phyloP scores from a whole-genome alignment of 1,140 invertebrate genomes.

The Diachasmimorpha longicaudata region DNA sequence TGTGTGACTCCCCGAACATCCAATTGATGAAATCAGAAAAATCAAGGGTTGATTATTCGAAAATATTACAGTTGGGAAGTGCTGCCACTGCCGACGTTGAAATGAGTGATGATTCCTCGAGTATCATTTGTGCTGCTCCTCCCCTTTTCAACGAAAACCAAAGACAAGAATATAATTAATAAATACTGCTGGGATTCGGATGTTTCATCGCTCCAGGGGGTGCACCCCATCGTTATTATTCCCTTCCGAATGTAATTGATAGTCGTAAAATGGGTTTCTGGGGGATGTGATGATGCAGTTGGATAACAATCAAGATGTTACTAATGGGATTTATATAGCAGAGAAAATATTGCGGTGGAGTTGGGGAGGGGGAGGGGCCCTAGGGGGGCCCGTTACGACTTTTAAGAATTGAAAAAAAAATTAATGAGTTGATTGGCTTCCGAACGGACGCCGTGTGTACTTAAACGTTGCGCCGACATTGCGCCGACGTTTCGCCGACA shows the following conservation, averaged over 20 bases:
- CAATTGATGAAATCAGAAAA: no score
- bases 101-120: background rate
- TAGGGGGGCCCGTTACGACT: no score
- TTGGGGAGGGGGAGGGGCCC: no score
- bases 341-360: background rate
- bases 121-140: background rate
- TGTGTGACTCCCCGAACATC: no score
- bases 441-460: no score
- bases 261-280: conserved; percentile 40
- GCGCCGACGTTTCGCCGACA: no score
- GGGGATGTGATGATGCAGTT: conserved; percentile 47
- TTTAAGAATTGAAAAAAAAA: no score
- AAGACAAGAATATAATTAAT: conserved; percentile 12
- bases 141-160: background rate
- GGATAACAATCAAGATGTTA: conserved; percentile 16
- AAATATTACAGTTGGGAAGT: no score
- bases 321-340: background rate
- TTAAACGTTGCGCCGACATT: no score
- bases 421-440: no score
- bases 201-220: background rate
- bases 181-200: background rate
- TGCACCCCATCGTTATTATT: conserved; percentile 14
- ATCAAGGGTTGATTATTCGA: no score
- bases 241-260: conserved; percentile 45
- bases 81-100: no score